Conservation (phyloP, 1,140 invertebrate species). For the Lordiphosa mommai region DNA sequence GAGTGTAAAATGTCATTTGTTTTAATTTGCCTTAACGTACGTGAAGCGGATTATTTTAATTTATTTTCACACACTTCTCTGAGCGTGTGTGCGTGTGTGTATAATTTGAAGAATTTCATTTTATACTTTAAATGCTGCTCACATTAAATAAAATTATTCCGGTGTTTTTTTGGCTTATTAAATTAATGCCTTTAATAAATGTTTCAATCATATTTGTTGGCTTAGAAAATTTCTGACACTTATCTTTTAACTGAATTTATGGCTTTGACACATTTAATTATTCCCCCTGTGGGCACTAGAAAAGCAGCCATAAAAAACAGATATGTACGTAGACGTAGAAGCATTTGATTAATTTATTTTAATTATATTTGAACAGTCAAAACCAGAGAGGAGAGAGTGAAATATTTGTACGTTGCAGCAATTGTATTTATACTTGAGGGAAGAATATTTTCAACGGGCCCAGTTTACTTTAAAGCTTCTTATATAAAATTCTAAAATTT, state of each 20-base stretch:
- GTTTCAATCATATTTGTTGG: too few species aligned
- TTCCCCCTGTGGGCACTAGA: background rate
- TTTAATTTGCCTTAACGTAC: constrained; percentile 38
- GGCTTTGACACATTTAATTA: background rate
- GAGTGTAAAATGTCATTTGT: constrained; percentile 44
- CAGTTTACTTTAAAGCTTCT: too few species aligned
- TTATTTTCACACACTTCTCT: constrained; percentile 33
- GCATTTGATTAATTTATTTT: constrained; percentile 38
- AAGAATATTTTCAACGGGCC: too few species aligned
- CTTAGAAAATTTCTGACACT: background rate
- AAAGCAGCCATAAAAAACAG: constrained; percentile 33
- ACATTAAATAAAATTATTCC: constrained; percentile 9
- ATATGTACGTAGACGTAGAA: constrained; percentile 16
- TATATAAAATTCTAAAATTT: too few species aligned
- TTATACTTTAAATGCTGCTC: background rate
- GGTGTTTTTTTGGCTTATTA: too few species aligned
- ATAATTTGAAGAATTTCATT: background rate
- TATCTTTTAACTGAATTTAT: constrained; percentile 28
- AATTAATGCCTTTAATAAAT: too few species aligned
- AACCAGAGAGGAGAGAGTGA: background rate
- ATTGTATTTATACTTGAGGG: too few species aligned
- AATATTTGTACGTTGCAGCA: too few species aligned
- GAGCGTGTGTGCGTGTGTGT: background rate
- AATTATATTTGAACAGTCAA: constrained; percentile 25
- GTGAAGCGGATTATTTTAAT: constrained; percentile 45